phyloP scores from a whole-genome alignment of 1,140 invertebrate species.

The Uloborus diversus region DNA sequence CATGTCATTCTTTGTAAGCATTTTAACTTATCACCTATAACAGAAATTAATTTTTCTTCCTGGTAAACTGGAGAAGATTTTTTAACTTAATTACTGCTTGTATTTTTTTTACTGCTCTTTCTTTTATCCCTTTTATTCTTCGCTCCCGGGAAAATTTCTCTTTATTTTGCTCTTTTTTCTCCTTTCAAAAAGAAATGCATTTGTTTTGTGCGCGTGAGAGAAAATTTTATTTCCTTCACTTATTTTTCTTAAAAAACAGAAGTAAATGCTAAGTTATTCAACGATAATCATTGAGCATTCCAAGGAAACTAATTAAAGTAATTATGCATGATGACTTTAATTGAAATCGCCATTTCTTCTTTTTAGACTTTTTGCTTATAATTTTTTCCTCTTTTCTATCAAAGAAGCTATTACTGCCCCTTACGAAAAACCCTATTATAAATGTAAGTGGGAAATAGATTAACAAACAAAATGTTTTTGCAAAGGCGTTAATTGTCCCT shows the following conservation, averaged over 20 bases:
- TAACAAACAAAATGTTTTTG: conserved; percentile 1
- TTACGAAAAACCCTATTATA: conserved; percentile 24
- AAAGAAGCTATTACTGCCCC: background rate
- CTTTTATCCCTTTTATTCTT: conserved; percentile 3
- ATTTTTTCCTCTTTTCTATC: background rate
- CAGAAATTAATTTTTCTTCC: conserved; percentile 51
- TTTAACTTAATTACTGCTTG: conserved; percentile 51
- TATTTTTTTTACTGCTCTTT: background rate
- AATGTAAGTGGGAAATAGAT: conserved; percentile 14
- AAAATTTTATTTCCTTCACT: conserved; percentile 10
- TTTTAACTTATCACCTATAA: conserved; percentile 56
- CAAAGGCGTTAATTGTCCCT: background rate
- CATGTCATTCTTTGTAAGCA: conserved; percentile 42
- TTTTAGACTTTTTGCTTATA: background rate
- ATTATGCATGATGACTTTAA: conserved; percentile 52
- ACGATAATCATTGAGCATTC: conserved; percentile 28
- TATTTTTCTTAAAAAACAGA: background rate
- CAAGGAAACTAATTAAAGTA: conserved; percentile 45
- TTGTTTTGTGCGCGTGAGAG: conserved; percentile 32
- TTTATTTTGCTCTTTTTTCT: conserved; percentile 14
- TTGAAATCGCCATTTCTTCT: conserved; percentile 36
- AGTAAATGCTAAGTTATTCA: conserved; percentile 22
- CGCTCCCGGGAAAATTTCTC: background rate
- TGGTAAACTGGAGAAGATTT: conserved; percentile 41
- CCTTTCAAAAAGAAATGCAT: conserved; percentile 14